These are phyloP conservation scores for Trachops cirrhosus DNA, from an alignment of 2,797 vertebrate genomes.

Conservation along the genomic window DNA sequence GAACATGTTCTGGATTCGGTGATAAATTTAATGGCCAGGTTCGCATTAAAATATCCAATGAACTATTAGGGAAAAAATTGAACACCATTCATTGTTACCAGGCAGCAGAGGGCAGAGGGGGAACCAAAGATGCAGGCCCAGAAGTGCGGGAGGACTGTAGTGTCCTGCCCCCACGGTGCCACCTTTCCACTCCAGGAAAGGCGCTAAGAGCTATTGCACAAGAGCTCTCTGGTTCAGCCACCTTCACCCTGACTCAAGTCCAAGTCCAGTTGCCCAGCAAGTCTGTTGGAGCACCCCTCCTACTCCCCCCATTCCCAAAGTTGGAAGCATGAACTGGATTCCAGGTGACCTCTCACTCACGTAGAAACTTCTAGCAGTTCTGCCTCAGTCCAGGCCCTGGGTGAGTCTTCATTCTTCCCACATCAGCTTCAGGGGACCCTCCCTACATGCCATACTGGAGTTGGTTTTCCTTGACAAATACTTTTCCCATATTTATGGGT, in stretches of 20 bases:
- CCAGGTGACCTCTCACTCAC: background rate
- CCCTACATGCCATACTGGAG: background rate
- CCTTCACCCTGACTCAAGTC: background rate
- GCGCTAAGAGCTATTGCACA: background rate
- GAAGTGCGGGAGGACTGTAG: too few relatives aligned
- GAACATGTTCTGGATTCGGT: background rate
- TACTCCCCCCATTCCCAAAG: background rate
- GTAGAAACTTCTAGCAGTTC: background rate
- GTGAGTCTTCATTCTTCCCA: background rate
- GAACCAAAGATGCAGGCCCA: background rate
- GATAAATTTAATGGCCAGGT: background rate
- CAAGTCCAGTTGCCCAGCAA: background rate
- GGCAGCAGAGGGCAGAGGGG: background rate
- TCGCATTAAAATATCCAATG: background rate
- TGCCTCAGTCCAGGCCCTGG: background rate
- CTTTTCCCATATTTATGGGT: background rate
- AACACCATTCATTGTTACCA: background rate
- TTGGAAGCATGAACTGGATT: background rate
- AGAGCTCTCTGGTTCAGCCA: background rate
- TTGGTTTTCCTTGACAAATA: background rate
- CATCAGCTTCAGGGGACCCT: background rate
- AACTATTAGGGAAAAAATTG: background rate
- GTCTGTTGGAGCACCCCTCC: background rate
- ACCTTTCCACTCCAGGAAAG: background rate
- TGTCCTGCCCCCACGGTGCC: accelerated